Base-by-base conservation (phyloP, 1,140 invertebrate species). In the Drosophila repleta region DNA sequence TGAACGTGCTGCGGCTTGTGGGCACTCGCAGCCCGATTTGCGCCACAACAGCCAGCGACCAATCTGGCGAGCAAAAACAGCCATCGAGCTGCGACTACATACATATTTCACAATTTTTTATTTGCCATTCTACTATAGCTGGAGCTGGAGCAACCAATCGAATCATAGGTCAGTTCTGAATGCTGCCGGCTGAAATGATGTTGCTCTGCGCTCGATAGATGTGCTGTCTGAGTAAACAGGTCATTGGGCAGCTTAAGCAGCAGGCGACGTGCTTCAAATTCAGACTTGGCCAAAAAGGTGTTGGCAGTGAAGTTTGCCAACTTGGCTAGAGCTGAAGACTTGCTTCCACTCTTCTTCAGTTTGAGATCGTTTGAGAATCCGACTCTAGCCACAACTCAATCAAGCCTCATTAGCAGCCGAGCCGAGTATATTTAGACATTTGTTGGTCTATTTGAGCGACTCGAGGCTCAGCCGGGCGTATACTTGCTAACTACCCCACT, bases 1-100 rank as follows among this genome's bases (percentile, higher is more conserved):
- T 65, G 82, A 78, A 85, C 81, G 81, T 85, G 81, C 70, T 72
- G 82, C 53, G 72, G 79, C 69, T 62, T 53, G 49, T 32, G 76
- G 58, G 62, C 56, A 67, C 62, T 66, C 63, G 35, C 69, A 74
- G 79, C 79, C 75, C 37, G n/a, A n/a, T n/a, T n/a, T n/a, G 49
- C 24, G 6, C 4, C 57, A 32, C 24, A 17, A 6, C 43, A 39
- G 58, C 4, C 62, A 67, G 41, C 45, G 56, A 49, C 24, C 35
- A 56, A 67, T 61, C 65, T 49, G 61, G 45, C 56, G 49, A 37
- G 32, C 53, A 57, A 49, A 39, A 55, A 53, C 60, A 67, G 20
- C 17, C 60, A 62, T 26, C 15, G 51, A 11, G 35, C n/a, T n/a
- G n/a, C 65, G 58, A 32, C 52, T 41, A 35, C 58, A 63, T 32